Percentiles rank a stretch among this genome's conserved stretches.
phyloP scores from a whole-genome alignment of 2,113 vertebrate species.

The Sylvia atricapilla region DNA sequence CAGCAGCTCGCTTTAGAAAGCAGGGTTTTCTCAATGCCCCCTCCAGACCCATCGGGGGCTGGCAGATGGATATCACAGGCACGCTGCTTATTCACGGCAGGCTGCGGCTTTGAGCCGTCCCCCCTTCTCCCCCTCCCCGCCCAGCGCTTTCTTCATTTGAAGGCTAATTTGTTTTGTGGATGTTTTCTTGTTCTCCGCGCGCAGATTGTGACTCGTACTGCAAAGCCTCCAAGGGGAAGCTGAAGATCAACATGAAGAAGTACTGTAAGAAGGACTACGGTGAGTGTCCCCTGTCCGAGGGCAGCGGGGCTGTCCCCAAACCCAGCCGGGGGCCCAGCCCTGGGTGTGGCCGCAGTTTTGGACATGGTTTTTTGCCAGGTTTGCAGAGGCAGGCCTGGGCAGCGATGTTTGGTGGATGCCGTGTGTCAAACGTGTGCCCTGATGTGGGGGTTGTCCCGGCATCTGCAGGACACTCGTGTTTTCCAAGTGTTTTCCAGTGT shows the following conservation, averaged over 20 bases:
- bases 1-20: slow-evolving; percentile 69
- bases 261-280: slow-evolving; percentile 99
- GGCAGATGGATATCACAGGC: slow-evolving; percentile 75
- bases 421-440: fast-evolving
- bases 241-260: slow-evolving; percentile 99
- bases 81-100: slow-evolving; percentile 68
- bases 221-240: slow-evolving; percentile 96
- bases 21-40: slow-evolving; percentile 66
- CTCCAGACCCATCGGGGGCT: slow-evolving; percentile 56
- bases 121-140: background rate
- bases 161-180: slow-evolving; percentile 70
- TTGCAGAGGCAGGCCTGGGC: background rate
- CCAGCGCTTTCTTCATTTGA: slow-evolving; percentile 59
- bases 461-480: background rate
- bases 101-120: slow-evolving; percentile 18
- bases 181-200: slow-evolving; percentile 62
- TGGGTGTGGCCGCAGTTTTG: fast-evolving
- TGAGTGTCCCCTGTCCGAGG: slow-evolving; percentile 67
- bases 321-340: background rate
- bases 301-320: fast-evolving
- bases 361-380: background rate
- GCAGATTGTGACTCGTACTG: slow-evolving; percentile 97
- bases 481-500: background rate
- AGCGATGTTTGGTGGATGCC: fast-evolving
- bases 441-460: background rate